Percentiles rank a stretch among this genome's conserved stretches.
These are phyloP conservation scores for Tupiocoris notatus DNA, from an alignment of 2,888 invertebrate genomes.

Conservation along the genomic window DNA sequence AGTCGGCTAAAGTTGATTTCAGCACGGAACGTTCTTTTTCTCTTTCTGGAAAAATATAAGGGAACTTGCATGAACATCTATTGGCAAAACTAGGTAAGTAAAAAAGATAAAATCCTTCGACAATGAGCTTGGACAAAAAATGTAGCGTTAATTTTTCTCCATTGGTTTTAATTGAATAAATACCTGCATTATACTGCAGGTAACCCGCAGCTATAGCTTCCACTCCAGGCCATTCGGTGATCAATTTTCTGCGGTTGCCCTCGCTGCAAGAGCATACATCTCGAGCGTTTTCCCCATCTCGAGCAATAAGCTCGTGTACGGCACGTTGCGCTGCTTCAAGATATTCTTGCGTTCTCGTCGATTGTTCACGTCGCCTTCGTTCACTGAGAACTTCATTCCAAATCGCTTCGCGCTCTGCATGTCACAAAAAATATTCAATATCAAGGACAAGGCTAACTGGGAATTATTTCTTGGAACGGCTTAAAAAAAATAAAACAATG, in stretches of 20 bases:
- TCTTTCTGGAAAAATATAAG: conserved; percentile 11
- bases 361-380: conserved; percentile 54
- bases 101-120: too few species aligned
- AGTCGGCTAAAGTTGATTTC: conserved; percentile 8
- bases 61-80: too few species aligned
- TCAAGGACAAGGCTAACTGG: too few species aligned
- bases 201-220: conserved; percentile 50
- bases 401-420: conserved; percentile 61
- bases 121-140: background rate
- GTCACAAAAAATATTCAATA: too few species aligned
- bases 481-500: too few species aligned
- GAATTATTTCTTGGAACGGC: too few species aligned
- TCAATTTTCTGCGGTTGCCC: too few species aligned
- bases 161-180: too few species aligned
- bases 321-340: conserved; percentile 37
- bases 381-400: conserved; percentile 67
- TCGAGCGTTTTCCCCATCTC: conserved; percentile 48
- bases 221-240: conserved; percentile 53
- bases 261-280: conserved; percentile 43
- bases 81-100: too few species aligned
- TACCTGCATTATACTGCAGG: conserved; percentile 47
- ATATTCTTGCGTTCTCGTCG: conserved; percentile 43
- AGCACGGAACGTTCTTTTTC: conserved; percentile 25
- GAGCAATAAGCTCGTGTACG: background rate
- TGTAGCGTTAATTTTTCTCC: too few species aligned